These are phyloP conservation scores for Netelia fuscicornis DNA, from an alignment of 2,888 invertebrate species.

Conservation along the genomic window DNA sequence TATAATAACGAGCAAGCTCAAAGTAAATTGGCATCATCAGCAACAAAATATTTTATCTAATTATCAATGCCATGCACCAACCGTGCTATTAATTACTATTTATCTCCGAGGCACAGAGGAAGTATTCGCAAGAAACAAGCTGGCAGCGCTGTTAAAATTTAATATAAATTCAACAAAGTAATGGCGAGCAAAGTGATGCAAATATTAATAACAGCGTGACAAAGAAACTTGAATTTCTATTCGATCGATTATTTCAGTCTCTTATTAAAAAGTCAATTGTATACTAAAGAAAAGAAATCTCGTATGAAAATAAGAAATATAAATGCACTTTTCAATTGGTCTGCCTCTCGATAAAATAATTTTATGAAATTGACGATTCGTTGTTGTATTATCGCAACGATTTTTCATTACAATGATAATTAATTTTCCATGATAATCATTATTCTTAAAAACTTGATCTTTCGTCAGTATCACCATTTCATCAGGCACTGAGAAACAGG, in stretches of 20 bases:
- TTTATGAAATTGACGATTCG: constrained; percentile 20
- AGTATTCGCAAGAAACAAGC: too few species aligned
- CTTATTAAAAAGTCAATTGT: constrained; percentile 4
- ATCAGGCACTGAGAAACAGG: constrained; percentile 55
- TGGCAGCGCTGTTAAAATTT: too few species aligned
- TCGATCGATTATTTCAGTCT: constrained; percentile 1
- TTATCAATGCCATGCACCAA: too few species aligned
- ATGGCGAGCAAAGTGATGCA: too few species aligned
- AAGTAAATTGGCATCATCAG: too few species aligned
- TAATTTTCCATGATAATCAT: constrained; percentile 31
- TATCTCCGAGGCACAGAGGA: too few species aligned
- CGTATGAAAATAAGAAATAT: constrained; percentile 20
- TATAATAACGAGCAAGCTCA: too few species aligned
- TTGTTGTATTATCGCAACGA: constrained; percentile 18
- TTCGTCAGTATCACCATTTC: constrained; percentile 49
- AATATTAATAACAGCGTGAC: neutral
- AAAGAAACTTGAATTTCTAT: neutral
- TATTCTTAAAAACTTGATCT: constrained; percentile 43
- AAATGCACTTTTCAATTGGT: constrained; percentile 49
- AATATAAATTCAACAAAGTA: too few species aligned
- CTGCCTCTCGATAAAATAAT: constrained; percentile 26
- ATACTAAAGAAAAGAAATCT: neutral
- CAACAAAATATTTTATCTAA: too few species aligned
- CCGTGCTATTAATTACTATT: too few species aligned
- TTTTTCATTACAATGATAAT: constrained; percentile 13